phyloP scores from a whole-genome alignment of 2,797 vertebrate genomes.

The Eulemur albifrons region DNA sequence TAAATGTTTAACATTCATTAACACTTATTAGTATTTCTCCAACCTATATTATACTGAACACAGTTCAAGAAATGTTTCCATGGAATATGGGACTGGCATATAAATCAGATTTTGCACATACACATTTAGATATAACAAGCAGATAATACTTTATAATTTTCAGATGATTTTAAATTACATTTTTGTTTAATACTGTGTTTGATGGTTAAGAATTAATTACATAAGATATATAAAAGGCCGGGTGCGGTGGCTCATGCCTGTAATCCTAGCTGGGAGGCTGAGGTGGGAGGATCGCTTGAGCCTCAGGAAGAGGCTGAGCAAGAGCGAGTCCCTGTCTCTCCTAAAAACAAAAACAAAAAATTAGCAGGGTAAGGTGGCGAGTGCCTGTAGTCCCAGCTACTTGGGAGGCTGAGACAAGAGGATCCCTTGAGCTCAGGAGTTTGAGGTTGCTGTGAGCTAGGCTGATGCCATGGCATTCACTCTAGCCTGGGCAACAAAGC shows the following conservation, averaged over 20 bases:
- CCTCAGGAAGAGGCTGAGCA: too few relatives aligned
- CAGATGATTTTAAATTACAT: background rate
- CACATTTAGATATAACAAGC: background rate
- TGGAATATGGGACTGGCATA: background rate
- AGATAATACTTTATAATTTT: background rate
- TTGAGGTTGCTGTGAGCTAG: too few relatives aligned
- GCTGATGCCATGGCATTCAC: too few relatives aligned
- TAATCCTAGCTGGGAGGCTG: too few relatives aligned
- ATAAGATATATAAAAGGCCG: background rate
- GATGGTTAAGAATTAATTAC: background rate
- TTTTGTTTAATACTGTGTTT: background rate
- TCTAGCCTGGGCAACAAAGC: too few relatives aligned
- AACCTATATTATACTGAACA: background rate
- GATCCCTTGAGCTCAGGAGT: too few relatives aligned
- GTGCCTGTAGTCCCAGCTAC: too few relatives aligned
- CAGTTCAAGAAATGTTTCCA: background rate
- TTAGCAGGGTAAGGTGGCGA: accelerated
- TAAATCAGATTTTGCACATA: background rate
- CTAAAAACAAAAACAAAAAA: too few relatives aligned
- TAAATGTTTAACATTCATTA: background rate
- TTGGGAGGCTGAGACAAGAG: too few relatives aligned
- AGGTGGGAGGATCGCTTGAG: too few relatives aligned
- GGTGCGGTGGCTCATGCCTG: too few relatives aligned
- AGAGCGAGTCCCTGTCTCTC: too few relatives aligned
- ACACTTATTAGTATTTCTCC: background rate